A percentile compares a stretch with the other conserved stretches of the same genome.
phyloP scores from a whole-genome alignment of 2,888 invertebrate species.

The Orgyia antiqua region DNA sequence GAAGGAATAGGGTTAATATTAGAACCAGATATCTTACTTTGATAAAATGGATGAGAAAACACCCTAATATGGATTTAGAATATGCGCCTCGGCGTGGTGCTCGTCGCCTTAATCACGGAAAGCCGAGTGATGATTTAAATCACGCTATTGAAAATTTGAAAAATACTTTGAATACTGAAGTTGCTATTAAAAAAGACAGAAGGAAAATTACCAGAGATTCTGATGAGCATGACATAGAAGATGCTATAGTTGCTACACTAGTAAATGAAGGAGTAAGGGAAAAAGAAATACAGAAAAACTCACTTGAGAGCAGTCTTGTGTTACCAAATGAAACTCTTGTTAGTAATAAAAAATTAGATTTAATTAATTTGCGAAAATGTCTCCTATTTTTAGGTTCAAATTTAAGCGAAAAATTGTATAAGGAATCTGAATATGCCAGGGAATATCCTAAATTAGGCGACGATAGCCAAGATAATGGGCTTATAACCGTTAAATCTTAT shows the following conservation, averaged over 20 bases:
- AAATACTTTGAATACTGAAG: slow-evolving; percentile 43
- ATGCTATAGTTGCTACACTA: slow-evolving; percentile 44
- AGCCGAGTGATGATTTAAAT: slow-evolving; percentile 41
- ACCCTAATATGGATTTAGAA: slow-evolving; percentile 56
- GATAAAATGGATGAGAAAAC: slow-evolving; percentile 63
- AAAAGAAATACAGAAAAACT: slow-evolving; percentile 7
- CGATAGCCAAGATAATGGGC: slow-evolving; percentile 16
- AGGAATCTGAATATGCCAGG: slow-evolving; percentile 25
- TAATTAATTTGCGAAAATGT: slow-evolving; percentile 40
- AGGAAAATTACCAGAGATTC: slow-evolving; percentile 37
- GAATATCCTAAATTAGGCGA: slow-evolving; percentile 35
- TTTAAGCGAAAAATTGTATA: slow-evolving; percentile 35
- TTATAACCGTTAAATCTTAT: slow-evolving; percentile 46
- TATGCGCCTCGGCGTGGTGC: slow-evolving; percentile 57
- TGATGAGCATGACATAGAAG: slow-evolving; percentile 42
- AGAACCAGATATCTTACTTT: slow-evolving; percentile 79
- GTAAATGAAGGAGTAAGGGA: slow-evolving; percentile 37
- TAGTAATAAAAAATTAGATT: slow-evolving; percentile 24
- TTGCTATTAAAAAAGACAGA: slow-evolving; percentile 28
- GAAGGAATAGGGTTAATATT: slow-evolving; percentile 77
- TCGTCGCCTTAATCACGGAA: slow-evolving; percentile 44
- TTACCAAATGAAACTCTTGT: slow-evolving; percentile 8
- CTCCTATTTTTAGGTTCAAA: slow-evolving; percentile 45
- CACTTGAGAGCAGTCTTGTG: slow-evolving; percentile 8
- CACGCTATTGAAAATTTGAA: slow-evolving; percentile 55